These are phyloP conservation scores for Pentalonia nigronervosa DNA, from an alignment of 1,140 invertebrate species.

Conservation along the genomic window DNA sequence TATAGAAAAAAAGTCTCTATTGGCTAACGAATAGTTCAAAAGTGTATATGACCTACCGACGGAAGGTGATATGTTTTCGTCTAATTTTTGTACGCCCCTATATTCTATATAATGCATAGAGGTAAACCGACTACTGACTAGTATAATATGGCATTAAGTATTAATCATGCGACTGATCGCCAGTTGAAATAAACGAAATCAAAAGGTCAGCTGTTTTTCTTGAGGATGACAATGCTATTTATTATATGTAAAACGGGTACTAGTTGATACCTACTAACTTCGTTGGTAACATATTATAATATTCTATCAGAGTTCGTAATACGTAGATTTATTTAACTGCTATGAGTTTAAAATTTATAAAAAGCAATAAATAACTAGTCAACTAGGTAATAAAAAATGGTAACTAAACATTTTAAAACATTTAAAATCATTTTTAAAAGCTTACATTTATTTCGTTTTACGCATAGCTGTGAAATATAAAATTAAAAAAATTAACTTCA, in stretches of 20 bases:
- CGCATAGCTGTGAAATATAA: neutral
- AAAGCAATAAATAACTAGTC: neutral
- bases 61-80: no score
- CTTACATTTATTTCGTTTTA: neutral
- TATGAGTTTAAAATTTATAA: neutral
- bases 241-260: neutral
- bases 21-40: no score
- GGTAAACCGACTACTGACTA: neutral
- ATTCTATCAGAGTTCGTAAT: neutral
- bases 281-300: neutral
- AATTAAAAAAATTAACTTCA: neutral
- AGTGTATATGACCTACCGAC: no score
- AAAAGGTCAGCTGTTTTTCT: neutral
- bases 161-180: neutral
- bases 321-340: neutral
- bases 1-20: no score
- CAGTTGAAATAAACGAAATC: neutral
- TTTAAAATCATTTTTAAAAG: neutral
- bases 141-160: neutral
- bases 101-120: neutral
- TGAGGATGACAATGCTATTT: neutral
- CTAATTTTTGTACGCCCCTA: neutral
- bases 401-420: neutral
- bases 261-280: neutral
- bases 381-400: no score